phyloP scores from a whole-genome alignment of 2,888 invertebrate genomes.

The Mactromeris polynyma region DNA sequence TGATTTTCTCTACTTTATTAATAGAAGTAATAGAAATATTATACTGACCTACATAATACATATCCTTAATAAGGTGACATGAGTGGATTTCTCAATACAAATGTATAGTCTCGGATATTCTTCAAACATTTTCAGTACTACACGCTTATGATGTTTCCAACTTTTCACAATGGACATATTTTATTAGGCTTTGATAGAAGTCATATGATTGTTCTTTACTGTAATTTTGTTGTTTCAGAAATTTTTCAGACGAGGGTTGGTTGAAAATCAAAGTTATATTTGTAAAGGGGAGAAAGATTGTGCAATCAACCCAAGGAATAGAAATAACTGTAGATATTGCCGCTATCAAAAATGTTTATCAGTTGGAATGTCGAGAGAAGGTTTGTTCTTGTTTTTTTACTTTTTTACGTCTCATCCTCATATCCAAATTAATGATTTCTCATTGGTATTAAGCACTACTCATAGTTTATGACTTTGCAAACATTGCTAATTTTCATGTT shows the following conservation, averaged over 20 bases:
- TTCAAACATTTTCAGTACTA: not conserved
- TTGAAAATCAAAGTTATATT: constrained; percentile 82
- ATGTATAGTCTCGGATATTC: too few relatives aligned
- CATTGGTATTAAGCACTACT: too few relatives aligned
- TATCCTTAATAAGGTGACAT: too few relatives aligned
- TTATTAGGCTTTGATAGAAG: not conserved
- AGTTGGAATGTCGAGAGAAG: constrained; percentile 85
- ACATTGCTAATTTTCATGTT: too few relatives aligned
- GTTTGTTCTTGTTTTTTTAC: constrained; percentile 47
- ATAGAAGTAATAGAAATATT: too few relatives aligned
- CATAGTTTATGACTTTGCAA: too few relatives aligned
- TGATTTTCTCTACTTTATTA: too few relatives aligned
- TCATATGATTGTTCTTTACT: not conserved
- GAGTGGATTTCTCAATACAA: too few relatives aligned
- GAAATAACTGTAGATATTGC: constrained; percentile 86
- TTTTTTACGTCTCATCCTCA: too few relatives aligned
- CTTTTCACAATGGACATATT: not conserved
- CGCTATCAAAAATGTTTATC: constrained; percentile 85
- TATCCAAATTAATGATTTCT: too few relatives aligned
- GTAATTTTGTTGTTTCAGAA: constrained; percentile 77
- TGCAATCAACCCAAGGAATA: constrained; percentile 84
- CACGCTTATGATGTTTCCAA: not conserved
- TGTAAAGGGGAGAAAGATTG: constrained; percentile 83
- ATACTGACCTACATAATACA: too few relatives aligned
- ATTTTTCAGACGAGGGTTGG: constrained; percentile 86